Conservation (phyloP, 2,888 invertebrate species). For the Tricholauxania praeusta region DNA sequence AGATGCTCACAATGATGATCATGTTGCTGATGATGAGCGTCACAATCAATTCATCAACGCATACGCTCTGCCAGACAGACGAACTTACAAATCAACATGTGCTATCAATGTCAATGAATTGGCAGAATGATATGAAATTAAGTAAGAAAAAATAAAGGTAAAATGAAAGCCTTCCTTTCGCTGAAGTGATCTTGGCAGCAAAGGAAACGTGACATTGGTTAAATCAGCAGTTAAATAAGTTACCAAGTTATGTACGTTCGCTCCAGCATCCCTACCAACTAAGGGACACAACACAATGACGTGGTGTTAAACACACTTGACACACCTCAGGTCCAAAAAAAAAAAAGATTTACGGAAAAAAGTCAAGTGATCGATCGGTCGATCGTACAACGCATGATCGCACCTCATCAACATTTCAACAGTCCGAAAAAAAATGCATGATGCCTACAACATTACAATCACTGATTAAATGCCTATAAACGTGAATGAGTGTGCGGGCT, state of each 20-base stretch:
- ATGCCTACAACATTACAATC: neutral
- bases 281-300: constrained; percentile 7
- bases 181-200: constrained; percentile 36
- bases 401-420: constrained; percentile 37
- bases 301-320: constrained; percentile 48
- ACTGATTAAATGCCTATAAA: neutral
- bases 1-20: constrained; percentile 14
- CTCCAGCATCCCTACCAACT: neutral
- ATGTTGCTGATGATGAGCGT: constrained; percentile 24
- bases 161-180: constrained; percentile 46
- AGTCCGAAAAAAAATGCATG: constrained; percentile 3
- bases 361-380: constrained; percentile 36
- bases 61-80: constrained; percentile 17
- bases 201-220: constrained; percentile 43
- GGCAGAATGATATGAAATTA: constrained; percentile 49
- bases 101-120: constrained; percentile 61
- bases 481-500: neutral
- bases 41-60: constrained; percentile 40
- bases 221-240: constrained; percentile 44
- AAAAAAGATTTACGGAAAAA: neutral
- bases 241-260: constrained; percentile 17
- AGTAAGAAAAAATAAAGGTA: neutral
- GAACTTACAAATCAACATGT: constrained; percentile 1
- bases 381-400: constrained; percentile 32
- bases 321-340: constrained; percentile 53